Evolutionary conservation across 2,888 invertebrate genomes (phyloP), one percentile per base, ranked within the genome.

Genomic region (Aplocera efformata): DNA sequence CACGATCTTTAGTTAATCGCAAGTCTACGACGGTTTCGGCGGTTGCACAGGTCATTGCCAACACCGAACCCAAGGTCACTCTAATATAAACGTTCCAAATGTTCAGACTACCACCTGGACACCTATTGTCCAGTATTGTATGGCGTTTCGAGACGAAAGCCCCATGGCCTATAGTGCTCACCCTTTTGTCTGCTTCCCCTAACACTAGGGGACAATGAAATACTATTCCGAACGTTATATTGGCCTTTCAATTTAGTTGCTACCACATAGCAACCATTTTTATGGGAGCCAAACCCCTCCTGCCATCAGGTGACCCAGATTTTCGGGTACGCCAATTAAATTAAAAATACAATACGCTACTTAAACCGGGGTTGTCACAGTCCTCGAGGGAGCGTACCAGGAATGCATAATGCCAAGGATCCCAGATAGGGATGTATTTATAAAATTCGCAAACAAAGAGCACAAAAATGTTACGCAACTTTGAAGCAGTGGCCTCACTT

Each of bases 41-140:
- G 67, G 64, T 58, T 50, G 67, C 67, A 63, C 76, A 72, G 72
- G 77, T 79, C 78, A 78, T 75, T 78, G 75, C 63, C 78, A 60
- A 72, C 63, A 60, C 63, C 65, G 53, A 59, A 55, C 60, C 64
- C 79, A 79, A 79, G 79, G 79, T 59, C 73, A 65, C 59, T 69
- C 63, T 67, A 52, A 50, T 72, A 72, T 70, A 72, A 63, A 50
- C 47, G 44, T 31, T 45, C 31, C 30, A 39, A 32, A 39, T 40
- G 30, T 22, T 34, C 6, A 35, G 36, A 31, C 32, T 29, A 36
- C 40, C 52, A 48, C 46, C 54, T 55, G 54, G 54, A 37, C 42
- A 31, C 23, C 41, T 39, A 42, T 51, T 54, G 49, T 50, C 20
- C 23, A 36, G 34, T 9, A 31, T 38, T 44, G 33, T 43, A 38